Evolutionary conservation across 2,113 vertebrate genomes (phyloP).

Genomic region (Ailurus styani): DNA sequence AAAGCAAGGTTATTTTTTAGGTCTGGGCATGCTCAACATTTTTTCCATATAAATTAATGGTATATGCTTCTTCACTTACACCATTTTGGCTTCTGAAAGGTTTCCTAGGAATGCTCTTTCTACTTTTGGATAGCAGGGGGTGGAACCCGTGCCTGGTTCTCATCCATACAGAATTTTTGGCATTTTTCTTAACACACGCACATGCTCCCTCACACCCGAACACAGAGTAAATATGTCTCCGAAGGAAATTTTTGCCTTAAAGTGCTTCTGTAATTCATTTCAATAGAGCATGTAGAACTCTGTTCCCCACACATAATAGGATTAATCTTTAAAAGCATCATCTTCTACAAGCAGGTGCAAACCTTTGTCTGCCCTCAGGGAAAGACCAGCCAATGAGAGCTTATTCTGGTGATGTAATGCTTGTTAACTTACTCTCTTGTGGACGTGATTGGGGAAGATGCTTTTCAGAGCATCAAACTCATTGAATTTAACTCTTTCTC

Average conservation of each 20-base stretch:
- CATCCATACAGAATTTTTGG: neutral
- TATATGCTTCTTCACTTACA: neutral
- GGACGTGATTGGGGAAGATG: neutral
- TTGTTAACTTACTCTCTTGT: neutral
- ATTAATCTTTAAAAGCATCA: conserved; percentile 24
- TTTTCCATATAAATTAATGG: neutral
- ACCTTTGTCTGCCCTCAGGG: neutral
- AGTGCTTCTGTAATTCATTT: neutral
- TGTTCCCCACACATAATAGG: neutral
- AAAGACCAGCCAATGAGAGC: neutral
- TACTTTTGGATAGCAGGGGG: neutral
- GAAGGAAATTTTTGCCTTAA: neutral
- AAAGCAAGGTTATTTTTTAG: neutral
- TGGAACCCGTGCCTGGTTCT: neutral
- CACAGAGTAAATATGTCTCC: neutral
- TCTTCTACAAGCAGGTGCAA: conserved; percentile 17
- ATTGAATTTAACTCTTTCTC: conserved; percentile 16
- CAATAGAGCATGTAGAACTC: neutral
- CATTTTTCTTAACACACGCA: neutral
- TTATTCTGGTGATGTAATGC: conserved; percentile 21
- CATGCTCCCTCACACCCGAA: neutral
- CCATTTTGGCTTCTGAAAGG: neutral
- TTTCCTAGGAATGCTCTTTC: neutral
- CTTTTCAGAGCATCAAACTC: neutral
- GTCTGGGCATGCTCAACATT: neutral